Evolutionary conservation across 2,113 vertebrate species (phyloP), one percentile per base, ranked within the genome.

Genomic region (Thunnus thynnus): DNA sequence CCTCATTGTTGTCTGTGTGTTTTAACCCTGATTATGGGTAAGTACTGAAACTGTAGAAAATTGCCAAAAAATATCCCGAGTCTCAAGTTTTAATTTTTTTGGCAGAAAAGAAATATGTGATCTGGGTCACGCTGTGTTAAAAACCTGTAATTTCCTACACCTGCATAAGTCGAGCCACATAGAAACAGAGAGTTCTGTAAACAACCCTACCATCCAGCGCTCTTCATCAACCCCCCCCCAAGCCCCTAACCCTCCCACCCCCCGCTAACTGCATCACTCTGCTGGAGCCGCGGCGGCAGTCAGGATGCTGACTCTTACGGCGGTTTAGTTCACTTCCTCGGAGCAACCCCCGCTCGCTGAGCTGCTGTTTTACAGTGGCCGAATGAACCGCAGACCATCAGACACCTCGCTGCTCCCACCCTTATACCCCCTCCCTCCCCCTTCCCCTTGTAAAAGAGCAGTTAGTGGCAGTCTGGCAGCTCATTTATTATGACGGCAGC

Each of bases 401-500:
- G 83, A 92, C 93, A 94, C 93, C 88, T 88, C 56, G 51, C 74
- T 47, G 65, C 82, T 75, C 80, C 82, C 63, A 25, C 64, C 71
- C 77, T 14, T 22, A 16, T 56, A 76, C 25, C 55, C 73, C 32
- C 64, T 6, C 3, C 47, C 57, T 17, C 62, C 62, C 54, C 63
- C 32, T 54, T 56, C 56, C 70, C 65, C 65, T 17, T n/a, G 64
- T 89, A 85, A 91, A 83, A 80, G 74, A 83, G 78, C 76, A 89
- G 88, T 91, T 89, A 93, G 93, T 93, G 73, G 77, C 75, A 73
- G 44, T 77, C 83, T 89, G 83, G 88, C 87, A 91, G 87, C 86
- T 86, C 82, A 81, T 94, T 89, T 92, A 91, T 93, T 92, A 90
- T 80, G 86, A 91, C 88, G 81, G 89, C 88, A 78, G 88, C 70